phyloP scores from a whole-genome alignment of 2,113 vertebrate species.

The Brachyistius frenatus region DNA sequence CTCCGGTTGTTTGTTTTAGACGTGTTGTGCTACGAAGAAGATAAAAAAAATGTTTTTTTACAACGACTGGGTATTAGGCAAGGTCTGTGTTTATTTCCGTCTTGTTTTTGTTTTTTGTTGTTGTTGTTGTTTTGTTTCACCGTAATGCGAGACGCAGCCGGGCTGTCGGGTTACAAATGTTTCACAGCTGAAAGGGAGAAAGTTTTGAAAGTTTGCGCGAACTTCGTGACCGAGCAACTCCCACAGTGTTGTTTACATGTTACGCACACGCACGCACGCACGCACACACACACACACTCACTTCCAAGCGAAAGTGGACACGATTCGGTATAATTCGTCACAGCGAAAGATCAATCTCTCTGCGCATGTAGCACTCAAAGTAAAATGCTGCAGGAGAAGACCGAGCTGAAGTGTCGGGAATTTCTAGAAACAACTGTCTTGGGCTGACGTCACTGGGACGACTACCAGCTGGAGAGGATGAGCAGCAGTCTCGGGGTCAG shows the following conservation, averaged over 20 bases:
- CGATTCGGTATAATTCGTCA: no score
- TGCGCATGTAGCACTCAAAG: no score
- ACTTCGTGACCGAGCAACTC: constrained; percentile 29
- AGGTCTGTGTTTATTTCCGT: constrained; percentile 2
- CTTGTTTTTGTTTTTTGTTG: constrained; percentile 3
- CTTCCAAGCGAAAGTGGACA: no score
- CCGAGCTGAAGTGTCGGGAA: not conserved
- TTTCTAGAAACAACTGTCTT: constrained; percentile 63
- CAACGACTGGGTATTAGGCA: rapidly evolving
- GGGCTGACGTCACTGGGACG: constrained; percentile 55
- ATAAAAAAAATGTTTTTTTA: no score
- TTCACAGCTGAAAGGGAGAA: constrained; percentile 27
- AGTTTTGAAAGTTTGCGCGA: constrained; percentile 62
- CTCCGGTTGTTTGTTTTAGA: not conserved
- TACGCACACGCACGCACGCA: no score
- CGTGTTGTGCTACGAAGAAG: no score
- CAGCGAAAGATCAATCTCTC: not conserved
- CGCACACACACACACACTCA: no score
- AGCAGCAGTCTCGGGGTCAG: not conserved
- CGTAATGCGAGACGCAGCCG: no score
- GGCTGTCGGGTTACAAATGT: not conserved
- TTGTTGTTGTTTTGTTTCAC: no score
- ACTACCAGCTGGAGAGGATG: constrained; percentile 23
- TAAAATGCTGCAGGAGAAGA: not conserved
- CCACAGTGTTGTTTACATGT: no score